A percentile compares a stretch with the other conserved stretches of the same genome.
Conservation (phyloP, 2,113 vertebrate species). For the Romanogobio albipinnatus region DNA sequence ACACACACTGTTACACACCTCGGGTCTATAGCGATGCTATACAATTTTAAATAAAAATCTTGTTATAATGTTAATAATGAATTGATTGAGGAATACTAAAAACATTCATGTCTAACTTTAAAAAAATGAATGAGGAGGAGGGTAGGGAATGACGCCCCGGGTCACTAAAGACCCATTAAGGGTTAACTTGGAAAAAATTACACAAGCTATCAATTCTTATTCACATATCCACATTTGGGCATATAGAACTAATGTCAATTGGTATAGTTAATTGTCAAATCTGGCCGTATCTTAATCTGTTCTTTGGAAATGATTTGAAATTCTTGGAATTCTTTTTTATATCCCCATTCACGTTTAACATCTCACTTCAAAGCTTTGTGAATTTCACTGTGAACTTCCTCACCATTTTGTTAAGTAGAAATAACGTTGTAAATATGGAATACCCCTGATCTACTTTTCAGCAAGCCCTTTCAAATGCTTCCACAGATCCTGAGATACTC, state of each 20-base stretch:
- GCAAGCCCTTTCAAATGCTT: constrained; percentile 53
- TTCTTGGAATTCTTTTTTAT: neutral
- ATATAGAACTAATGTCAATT: neutral
- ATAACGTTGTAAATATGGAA: constrained; percentile 46
- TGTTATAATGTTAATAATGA: too few species aligned
- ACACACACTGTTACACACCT: too few species aligned
- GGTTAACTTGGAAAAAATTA: neutral
- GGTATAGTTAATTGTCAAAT: neutral
- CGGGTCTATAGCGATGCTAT: too few species aligned
- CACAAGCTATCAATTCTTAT: neutral
- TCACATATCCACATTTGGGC: neutral
- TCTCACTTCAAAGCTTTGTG: constrained; percentile 43
- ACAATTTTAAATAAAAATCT: too few species aligned
- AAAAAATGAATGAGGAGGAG: too few species aligned
- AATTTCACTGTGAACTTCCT: constrained; percentile 44
- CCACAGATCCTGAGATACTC: constrained; percentile 72
- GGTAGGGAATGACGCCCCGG: too few species aligned
- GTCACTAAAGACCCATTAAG: too few species aligned
- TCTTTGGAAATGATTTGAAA: too few species aligned
- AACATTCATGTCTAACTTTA: too few species aligned
- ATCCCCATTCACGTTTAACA: constrained; percentile 32
- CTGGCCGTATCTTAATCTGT: neutral
- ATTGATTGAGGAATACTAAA: too few species aligned
- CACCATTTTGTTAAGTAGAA: constrained; percentile 53
- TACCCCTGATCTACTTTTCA: constrained; percentile 64